Conservation (phyloP, 2,888 invertebrate species). For the Drosophila falleni region DNA sequence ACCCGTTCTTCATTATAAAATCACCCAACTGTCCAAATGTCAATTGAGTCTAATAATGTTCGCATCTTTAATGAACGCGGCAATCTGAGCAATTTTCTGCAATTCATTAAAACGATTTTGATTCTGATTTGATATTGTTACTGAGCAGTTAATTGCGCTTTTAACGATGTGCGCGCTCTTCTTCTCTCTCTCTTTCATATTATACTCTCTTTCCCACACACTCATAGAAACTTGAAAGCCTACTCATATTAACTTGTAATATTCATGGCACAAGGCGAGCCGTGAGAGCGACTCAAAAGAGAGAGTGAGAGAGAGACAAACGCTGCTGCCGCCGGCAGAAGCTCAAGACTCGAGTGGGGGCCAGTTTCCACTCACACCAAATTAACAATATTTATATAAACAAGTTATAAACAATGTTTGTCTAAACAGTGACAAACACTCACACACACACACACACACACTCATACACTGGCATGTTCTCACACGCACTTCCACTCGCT, state of each 20-base stretch:
- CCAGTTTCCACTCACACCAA: constrained; percentile 58
- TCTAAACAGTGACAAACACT: constrained; percentile 77
- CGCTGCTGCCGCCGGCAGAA: constrained; percentile 35
- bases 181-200: constrained; percentile 35
- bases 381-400: constrained; percentile 80
- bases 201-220: constrained; percentile 21
- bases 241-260: constrained; percentile 57
- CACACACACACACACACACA: constrained; percentile 37
- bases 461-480: constrained; percentile 8
- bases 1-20: constrained; percentile 10
- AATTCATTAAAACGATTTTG: constrained; percentile 77
- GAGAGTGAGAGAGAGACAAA: constrained; percentile 31
- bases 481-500: constrained; percentile 56
- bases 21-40: constrained; percentile 46
- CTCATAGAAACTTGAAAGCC: constrained; percentile 41
- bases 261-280: constrained; percentile 58
- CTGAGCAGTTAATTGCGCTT: constrained; percentile 73
- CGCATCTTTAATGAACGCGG: constrained; percentile 54
- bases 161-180: constrained; percentile 64
- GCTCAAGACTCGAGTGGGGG: constrained; percentile 31
- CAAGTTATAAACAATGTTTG: constrained; percentile 80
- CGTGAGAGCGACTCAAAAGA: constrained; percentile 33
- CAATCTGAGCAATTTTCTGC: constrained; percentile 74
- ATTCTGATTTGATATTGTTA: constrained; percentile 71
- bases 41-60: constrained; percentile 57